Conservation (phyloP, 1,140 invertebrate species). For the Spodoptera litura region DNA sequence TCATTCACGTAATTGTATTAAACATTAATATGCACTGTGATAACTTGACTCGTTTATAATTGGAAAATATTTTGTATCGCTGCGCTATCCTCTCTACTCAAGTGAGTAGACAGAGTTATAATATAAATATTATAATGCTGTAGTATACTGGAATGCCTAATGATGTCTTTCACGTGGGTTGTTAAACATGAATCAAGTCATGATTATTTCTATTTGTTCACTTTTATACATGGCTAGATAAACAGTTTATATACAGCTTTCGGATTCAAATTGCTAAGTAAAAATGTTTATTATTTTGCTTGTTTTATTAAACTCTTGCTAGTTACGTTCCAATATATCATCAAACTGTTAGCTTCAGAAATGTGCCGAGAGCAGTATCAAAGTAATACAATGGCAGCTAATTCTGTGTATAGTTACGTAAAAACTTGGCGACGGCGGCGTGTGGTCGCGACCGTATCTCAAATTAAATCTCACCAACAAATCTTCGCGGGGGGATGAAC, state of each 20-base stretch:
- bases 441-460: constrained; percentile 78
- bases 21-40: neutral
- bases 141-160: neutral
- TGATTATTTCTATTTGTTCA: too few relatives aligned
- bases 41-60: neutral
- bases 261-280: neutral
- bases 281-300: neutral
- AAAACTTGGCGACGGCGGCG: constrained; percentile 67
- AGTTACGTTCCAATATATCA: constrained; percentile 7
- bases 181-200: neutral
- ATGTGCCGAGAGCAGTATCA: constrained; percentile 35
- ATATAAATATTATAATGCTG: too few relatives aligned
- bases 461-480: constrained; percentile 82
- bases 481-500: constrained; percentile 76
- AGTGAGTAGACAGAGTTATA: too few relatives aligned
- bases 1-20: neutral
- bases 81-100: too few relatives aligned
- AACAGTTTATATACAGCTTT: neutral
- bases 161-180: neutral
- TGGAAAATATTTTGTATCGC: neutral
- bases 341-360: neutral
- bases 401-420: constrained; percentile 58
- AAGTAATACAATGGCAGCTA: constrained; percentile 61
- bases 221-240: neutral
- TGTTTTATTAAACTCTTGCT: neutral